phyloP scores from a whole-genome alignment of 2,113 vertebrate genomes.

The Camelus dromedarius region DNA sequence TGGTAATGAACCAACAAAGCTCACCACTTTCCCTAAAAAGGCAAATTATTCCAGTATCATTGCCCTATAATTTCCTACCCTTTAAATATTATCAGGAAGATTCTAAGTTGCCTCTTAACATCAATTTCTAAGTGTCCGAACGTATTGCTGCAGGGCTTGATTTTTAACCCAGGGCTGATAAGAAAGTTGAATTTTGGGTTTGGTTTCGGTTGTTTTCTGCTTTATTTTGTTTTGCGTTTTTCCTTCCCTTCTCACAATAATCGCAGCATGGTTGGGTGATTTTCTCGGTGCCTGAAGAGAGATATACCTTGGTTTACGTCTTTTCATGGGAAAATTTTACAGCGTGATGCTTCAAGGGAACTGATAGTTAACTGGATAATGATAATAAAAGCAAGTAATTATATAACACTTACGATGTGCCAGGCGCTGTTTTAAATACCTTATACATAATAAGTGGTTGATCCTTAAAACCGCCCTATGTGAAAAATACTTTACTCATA shows the following conservation, averaged over 20 bases:
- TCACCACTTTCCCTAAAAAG: not conserved
- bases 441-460: not conserved
- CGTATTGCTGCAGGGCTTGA: conserved; percentile 22
- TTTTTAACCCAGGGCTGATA: conserved; percentile 24
- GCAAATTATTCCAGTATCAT: conserved; percentile 7
- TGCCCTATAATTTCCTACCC: not conserved
- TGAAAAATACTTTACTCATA: not conserved
- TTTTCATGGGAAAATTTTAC: conserved; percentile 65
- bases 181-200: not conserved
- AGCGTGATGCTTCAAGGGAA: conserved; percentile 55
- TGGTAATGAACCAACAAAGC: not conserved
- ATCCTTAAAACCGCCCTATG: not conserved
- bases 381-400: conserved; percentile 10
- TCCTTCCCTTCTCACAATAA: conserved; percentile 9
- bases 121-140: conserved; percentile 52
- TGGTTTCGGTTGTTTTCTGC: not conserved
- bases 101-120: conserved; percentile 61
- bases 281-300: conserved; percentile 47
- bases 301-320: conserved; percentile 41
- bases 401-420: not conserved
- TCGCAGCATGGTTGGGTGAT: conserved; percentile 21
- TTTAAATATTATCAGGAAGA: conserved; percentile 36
- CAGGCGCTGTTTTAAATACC: not conserved
- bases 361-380: conserved; percentile 43
- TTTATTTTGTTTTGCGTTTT: not conserved